Percentiles rank a stretch among this genome's conserved stretches.
Conservation (phyloP, 2,888 invertebrate genomes). For the Andrena praecox region DNA sequence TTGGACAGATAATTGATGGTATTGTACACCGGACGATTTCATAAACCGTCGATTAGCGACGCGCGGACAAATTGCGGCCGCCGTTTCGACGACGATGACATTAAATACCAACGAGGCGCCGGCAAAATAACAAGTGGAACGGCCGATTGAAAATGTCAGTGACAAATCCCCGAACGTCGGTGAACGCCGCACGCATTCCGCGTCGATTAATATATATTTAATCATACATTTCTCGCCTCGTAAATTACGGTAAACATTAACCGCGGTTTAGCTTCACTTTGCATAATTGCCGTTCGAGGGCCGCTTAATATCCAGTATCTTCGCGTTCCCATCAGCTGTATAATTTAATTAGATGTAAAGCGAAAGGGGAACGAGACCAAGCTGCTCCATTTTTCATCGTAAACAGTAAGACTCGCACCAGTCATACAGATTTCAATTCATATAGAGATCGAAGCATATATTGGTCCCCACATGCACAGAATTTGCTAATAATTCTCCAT, state of each 20-base stretch:
- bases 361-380: background rate
- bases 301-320: background rate
- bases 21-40: conserved; percentile 27
- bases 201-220: conserved; percentile 7
- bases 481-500: no score
- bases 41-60: conserved; percentile 17
- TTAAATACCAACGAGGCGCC: conserved; percentile 6
- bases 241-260: conserved; percentile 4
- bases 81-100: background rate
- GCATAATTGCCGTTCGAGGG: conserved; percentile 5
- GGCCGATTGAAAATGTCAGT: conserved; percentile 14
- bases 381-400: background rate
- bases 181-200: background rate
- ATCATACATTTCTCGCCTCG: background rate
- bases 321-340: background rate
- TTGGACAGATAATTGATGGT: conserved; percentile 20
- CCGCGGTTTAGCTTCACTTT: background rate
- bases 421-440: background rate
- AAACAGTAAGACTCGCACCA: background rate
- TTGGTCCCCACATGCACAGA: no score
- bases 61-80: conserved; percentile 15
- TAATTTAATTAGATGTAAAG: conserved; percentile 1
- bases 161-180: conserved; percentile 9
- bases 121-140: conserved; percentile 6
- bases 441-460: no score